Evolutionary conservation across 2,797 vertebrate species (phyloP).

Genomic region (Chloroceryle amazona): DNA sequence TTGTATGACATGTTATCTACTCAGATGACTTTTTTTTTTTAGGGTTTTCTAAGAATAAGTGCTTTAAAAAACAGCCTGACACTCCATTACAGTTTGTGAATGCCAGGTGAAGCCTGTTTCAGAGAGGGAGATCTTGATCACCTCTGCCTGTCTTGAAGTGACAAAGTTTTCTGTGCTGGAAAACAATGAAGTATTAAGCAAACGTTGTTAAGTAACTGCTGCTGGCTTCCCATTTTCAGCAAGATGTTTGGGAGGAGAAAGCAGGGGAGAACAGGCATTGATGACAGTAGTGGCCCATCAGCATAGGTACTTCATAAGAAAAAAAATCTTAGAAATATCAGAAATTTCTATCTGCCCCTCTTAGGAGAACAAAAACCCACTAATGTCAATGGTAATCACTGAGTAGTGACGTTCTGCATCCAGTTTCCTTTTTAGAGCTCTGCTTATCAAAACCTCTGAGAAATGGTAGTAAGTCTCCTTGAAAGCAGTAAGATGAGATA

Average conservation of each 20-base stretch:
- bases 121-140: background rate
- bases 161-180: background rate
- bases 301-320: accelerated
- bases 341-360: background rate
- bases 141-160: background rate
- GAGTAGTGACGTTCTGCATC: background rate
- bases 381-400: background rate
- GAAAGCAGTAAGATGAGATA: background rate
- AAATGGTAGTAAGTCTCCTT: background rate
- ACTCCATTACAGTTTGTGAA: background rate
- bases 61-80: background rate
- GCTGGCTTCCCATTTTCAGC: background rate
- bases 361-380: background rate
- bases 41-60: background rate
- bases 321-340: background rate
- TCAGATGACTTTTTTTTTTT: background rate
- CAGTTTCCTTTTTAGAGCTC: background rate
- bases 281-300: background rate
- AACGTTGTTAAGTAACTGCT: background rate
- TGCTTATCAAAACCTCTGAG: background rate
- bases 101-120: background rate
- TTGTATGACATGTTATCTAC: background rate
- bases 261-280: background rate
- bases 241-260: background rate
- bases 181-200: background rate